Evolutionary conservation across 2,888 invertebrate genomes (phyloP), one percentile per base, ranked within the genome.

Genomic region (Onthophagus sagittarius): DNA sequence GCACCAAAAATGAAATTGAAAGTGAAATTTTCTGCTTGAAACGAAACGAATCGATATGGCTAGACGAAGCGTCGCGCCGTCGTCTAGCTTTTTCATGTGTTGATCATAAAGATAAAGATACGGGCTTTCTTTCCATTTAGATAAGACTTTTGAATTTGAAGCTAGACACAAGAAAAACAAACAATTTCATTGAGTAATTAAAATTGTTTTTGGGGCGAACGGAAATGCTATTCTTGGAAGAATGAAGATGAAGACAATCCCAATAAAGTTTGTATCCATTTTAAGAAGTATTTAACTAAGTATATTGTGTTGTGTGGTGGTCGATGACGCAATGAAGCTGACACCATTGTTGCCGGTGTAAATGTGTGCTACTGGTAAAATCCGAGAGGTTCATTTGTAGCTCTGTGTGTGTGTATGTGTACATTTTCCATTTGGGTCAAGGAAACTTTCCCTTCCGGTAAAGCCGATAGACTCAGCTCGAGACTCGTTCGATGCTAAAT

Each of bases 1-100:
- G n/a, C n/a, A 4, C 39, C 39, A 53, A 9, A 53, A 53, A 2
- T 11, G 39, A 53, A 53, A 2, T 9, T 53, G 39, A 53, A 53
- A 53, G 39, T 53, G 11, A 53, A 53, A 53, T 7, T 53, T 53
- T 53, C 39, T 9, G 39, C 39, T 53, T 53, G 2, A 53, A 9
- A 53, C 33, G 33, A 5, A 33, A 33, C 80, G 81, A 86, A 84
- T 87, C 87, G 86, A 87, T 87, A 85, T 82, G 87, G 85, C 87
- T 86, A 87, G 87, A 87, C 86, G 80, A 78, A 83, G 82, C 81
- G 80, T 76, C 81, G 80, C 81, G 79, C 63, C 71, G 79, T 69
- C 63, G 73, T 69, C 72, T 2, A 53, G 39, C 39, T 53, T 53
- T 53, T 53, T 53, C 39, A 53, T 53, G 39, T 53, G 39, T 53